Percentiles rank a stretch among this genome's conserved stretches.
Evolutionary conservation across 1,140 invertebrate species (phyloP).

Genomic region (Saccostrea cuccullata): DNA sequence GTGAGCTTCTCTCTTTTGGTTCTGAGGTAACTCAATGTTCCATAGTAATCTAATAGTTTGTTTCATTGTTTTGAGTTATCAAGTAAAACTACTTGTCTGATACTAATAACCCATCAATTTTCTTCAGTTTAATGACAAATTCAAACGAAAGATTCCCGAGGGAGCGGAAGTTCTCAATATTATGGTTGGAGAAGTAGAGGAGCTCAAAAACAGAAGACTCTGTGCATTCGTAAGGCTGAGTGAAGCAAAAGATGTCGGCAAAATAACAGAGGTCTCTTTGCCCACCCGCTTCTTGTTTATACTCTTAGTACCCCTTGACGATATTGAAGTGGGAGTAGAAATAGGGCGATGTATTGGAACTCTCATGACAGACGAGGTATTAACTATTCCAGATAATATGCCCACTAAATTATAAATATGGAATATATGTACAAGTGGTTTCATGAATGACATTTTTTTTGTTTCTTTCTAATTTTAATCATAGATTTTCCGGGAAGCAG

Average conservation of each 20-base stretch:
- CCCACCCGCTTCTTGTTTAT: constrained; percentile 97
- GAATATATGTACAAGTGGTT: too few relatives aligned
- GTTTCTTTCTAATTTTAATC: background rate
- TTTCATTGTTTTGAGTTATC: background rate
- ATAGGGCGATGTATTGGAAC: constrained; percentile 96
- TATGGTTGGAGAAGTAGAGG: constrained; percentile 97
- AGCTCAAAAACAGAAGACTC: constrained; percentile 92
- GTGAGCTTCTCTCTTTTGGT: constrained; percentile 4
- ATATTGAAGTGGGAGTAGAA: constrained; percentile 91
- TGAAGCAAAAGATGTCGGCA: constrained; percentile 91
- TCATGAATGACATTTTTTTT: background rate
- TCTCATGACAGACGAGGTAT: constrained; percentile 92
- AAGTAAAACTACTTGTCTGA: background rate
- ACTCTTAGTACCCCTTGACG: constrained; percentile 90
- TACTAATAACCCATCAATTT: background rate
- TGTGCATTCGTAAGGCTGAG: constrained; percentile 93
- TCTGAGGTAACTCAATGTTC: background rate
- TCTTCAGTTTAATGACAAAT: constrained; percentile 67
- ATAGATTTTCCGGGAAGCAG: constrained; percentile 91
- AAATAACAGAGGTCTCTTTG: constrained; percentile 93
- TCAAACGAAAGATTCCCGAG: constrained; percentile 89
- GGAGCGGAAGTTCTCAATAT: constrained; percentile 98
- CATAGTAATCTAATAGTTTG: background rate
- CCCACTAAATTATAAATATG: too few relatives aligned
- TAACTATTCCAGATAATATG: background rate